A percentile compares a stretch with the other conserved stretches of the same genome.
Conservation (phyloP, 2,888 invertebrate species). For the Papilio elwesi region DNA sequence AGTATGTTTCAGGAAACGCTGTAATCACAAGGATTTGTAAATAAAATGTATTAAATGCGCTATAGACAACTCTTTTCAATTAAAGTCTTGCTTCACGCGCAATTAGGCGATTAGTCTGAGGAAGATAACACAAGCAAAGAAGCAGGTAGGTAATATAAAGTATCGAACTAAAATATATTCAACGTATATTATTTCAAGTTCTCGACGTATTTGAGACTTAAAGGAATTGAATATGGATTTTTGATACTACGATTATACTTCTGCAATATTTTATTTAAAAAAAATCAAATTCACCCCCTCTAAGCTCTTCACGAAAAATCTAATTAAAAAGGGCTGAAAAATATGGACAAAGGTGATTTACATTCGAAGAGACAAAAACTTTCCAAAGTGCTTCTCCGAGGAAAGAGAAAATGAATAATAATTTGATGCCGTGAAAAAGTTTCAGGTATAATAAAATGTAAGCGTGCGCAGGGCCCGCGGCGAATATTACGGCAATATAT, state of each 20-base stretch:
- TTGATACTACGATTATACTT: no score
- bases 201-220: no score
- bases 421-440: constrained; percentile 79
- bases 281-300: neutral
- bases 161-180: no score
- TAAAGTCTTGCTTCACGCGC: no score
- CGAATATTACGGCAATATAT: constrained; percentile 84
- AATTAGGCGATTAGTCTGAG: no score
- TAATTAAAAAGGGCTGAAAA: constrained; percentile 18
- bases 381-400: constrained; percentile 63
- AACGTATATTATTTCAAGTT: no score
- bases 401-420: constrained; percentile 80
- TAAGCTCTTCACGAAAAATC: constrained; percentile 9
- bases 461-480: constrained; percentile 77
- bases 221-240: no score
- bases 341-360: constrained; percentile 51
- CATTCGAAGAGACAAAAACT: constrained; percentile 59
- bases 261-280: no score
- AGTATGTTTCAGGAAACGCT: neutral
- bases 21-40: neutral
- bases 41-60: neutral
- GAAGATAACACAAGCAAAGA: no score
- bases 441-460: constrained; percentile 81
- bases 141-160: no score
- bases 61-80: no score